Evolutionary conservation across 1,140 invertebrate species (phyloP).

Genomic region (Brachystomella parvula): DNA sequence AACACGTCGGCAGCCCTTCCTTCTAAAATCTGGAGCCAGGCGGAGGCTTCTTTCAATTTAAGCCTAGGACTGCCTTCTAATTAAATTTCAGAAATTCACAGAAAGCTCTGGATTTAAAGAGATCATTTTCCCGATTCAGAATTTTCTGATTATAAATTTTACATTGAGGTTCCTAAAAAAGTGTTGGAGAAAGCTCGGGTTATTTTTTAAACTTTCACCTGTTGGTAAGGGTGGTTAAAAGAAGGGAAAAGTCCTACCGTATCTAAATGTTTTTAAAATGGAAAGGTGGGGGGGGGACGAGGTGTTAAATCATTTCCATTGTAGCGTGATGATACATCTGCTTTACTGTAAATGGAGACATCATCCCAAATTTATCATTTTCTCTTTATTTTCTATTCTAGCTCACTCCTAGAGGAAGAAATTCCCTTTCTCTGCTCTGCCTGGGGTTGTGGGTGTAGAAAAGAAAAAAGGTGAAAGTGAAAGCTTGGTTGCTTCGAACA

Average conservation of each 20-base stretch:
- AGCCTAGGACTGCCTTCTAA: too few species aligned
- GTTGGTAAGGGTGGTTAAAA: too few species aligned
- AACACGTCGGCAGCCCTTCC: background rate
- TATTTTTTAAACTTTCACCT: background rate
- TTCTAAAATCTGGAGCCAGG: background rate
- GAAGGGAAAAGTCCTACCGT: too few species aligned
- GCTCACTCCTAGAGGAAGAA: too few species aligned
- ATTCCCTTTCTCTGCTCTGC: too few species aligned
- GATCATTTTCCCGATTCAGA: background rate
- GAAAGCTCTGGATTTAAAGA: background rate
- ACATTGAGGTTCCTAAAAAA: too few species aligned
- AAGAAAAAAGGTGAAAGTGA: background rate
- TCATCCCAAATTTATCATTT: conserved; percentile 27
- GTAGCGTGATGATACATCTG: too few species aligned
- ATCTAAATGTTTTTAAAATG: too few species aligned
- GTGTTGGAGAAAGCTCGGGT: too few species aligned
- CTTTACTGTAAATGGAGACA: conserved; percentile 22
- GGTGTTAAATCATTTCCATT: too few species aligned
- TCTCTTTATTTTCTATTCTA: background rate
- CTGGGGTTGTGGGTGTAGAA: background rate
- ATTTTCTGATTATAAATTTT: background rate
- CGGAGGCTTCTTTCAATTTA: too few species aligned
- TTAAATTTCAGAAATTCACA: background rate
- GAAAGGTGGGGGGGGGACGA: too few species aligned
- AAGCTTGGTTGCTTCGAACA: background rate